Percentiles rank a stretch among this genome's conserved stretches.
phyloP scores from a whole-genome alignment of 2,113 vertebrate genomes.

The Nycticorax nycticorax region DNA sequence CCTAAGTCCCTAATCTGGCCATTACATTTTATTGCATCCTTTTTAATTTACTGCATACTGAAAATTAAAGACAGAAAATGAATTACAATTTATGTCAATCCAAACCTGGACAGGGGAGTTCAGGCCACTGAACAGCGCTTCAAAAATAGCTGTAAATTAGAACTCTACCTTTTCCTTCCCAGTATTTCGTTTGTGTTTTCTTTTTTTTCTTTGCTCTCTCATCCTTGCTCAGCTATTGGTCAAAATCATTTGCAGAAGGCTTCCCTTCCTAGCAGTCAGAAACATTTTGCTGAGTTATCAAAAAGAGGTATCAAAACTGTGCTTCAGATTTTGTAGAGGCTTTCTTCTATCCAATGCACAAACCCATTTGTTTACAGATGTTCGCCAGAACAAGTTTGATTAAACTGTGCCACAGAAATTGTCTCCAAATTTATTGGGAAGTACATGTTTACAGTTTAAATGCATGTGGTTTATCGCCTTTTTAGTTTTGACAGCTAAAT shows the following conservation, averaged over 20 bases:
- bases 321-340: not conserved
- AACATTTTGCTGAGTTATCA: not conserved
- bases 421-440: not conserved
- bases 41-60: not conserved
- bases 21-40: not conserved
- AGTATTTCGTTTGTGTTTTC: not conserved
- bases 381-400: not conserved
- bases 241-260: not conserved
- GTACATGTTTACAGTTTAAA: not conserved
- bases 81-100: not conserved
- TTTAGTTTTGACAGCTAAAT: not conserved
- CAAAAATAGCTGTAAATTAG: not conserved
- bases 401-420: not conserved
- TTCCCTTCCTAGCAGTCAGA: not conserved
- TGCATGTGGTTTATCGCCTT: not conserved
- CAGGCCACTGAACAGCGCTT: not conserved
- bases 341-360: not conserved
- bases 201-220: not conserved
- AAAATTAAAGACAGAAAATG: not conserved
- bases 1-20: not conserved
- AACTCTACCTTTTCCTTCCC: not conserved
- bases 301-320: not conserved
- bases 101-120: not conserved
- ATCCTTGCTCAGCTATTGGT: not conserved
- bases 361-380: not conserved